phyloP scores from a whole-genome alignment of 1,140 invertebrate genomes.

The Lasaia peninsularis region DNA sequence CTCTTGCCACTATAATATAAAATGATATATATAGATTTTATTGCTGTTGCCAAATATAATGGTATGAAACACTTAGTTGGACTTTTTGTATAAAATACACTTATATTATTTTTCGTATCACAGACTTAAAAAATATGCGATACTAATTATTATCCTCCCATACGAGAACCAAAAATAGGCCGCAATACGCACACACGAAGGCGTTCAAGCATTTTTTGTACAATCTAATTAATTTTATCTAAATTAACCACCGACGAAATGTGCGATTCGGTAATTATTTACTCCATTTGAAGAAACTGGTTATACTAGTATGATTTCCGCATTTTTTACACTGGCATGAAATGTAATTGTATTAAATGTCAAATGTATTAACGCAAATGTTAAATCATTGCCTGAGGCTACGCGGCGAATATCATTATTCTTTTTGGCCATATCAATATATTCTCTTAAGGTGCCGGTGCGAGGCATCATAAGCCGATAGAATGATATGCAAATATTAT shows the following conservation, averaged over 20 bases:
- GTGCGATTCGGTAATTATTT: background rate
- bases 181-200: background rate
- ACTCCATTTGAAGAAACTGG: background rate
- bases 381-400: background rate
- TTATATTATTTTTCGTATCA: too few species aligned
- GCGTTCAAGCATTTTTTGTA: background rate
- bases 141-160: too few species aligned
- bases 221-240: background rate
- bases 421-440: too few species aligned
- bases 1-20: too few species aligned
- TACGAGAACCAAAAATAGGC: background rate
- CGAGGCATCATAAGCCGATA: too few species aligned
- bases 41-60: too few species aligned
- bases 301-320: background rate
- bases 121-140: too few species aligned
- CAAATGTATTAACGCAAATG: background rate
- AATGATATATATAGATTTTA: too few species aligned
- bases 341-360: conserved; percentile 4
- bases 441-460: too few species aligned
- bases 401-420: background rate
- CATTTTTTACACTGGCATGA: background rate
- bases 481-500: too few species aligned
- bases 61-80: too few species aligned
- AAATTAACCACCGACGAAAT: background rate
- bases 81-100: too few species aligned